Percentiles rank a stretch among this genome's conserved stretches.
Evolutionary conservation across 2,888 invertebrate genomes (phyloP).

Genomic region (Nomada fabriciana): DNA sequence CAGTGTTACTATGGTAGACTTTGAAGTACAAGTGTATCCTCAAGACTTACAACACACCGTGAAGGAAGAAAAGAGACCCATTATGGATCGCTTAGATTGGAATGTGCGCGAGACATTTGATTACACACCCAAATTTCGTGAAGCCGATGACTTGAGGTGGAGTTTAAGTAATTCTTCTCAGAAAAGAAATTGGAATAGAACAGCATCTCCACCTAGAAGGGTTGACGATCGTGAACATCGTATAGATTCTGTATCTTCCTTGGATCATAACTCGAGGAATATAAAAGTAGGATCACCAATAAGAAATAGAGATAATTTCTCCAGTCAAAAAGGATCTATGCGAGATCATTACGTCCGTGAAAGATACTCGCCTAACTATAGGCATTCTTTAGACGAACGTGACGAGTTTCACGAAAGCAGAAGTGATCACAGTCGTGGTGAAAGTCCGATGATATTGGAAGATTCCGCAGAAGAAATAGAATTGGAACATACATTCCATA

Average conservation of each 20-base stretch:
- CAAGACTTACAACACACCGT: conserved; percentile 58
- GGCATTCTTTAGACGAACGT: conserved; percentile 65
- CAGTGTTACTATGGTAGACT: conserved; percentile 64
- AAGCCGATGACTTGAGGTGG: conserved; percentile 79
- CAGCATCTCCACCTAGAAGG: conserved; percentile 60
- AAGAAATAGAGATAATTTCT: conserved; percentile 66
- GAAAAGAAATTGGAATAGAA: conserved; percentile 72
- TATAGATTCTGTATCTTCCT: conserved; percentile 53
- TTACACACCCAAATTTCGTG: conserved; percentile 72
- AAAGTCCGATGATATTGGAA: conserved; percentile 76
- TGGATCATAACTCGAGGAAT: conserved; percentile 67
- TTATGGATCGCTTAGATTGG: conserved; percentile 82
- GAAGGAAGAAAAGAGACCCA: conserved; percentile 77
- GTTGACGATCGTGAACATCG: conserved; percentile 68
- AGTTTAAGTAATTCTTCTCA: conserved; percentile 78
- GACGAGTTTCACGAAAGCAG: conserved; percentile 74
- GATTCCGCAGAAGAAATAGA: conserved; percentile 76
- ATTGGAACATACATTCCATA: conserved; percentile 66
- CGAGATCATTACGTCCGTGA: conserved; percentile 70
- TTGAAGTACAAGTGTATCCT: conserved; percentile 70
- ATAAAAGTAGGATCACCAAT: conserved; percentile 67
- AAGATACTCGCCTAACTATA: conserved; percentile 70
- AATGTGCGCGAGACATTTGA: conserved; percentile 78
- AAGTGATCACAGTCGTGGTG: conserved; percentile 76
- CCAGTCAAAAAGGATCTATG: conserved; percentile 59